A percentile compares a stretch with the other conserved stretches of the same genome.
These are phyloP conservation scores for Hedychridium roseum DNA, from an alignment of 2,888 invertebrate species.

Conservation along the genomic window DNA sequence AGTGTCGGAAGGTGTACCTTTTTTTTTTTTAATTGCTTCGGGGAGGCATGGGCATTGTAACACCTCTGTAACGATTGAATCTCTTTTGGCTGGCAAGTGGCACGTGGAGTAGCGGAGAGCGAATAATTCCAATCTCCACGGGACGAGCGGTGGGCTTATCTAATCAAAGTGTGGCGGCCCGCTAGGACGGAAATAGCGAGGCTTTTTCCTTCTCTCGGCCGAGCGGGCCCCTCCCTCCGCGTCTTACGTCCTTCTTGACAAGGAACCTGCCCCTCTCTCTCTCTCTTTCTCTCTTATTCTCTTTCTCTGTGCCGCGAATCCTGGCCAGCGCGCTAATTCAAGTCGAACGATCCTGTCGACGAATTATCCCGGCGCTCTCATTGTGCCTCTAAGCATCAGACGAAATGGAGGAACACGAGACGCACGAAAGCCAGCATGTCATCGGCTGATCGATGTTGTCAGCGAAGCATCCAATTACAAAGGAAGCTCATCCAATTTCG, in stretches of 20 bases:
- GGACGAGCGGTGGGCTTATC: conserved; percentile 46
- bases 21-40: too few species aligned
- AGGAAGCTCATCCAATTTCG: conserved; percentile 42
- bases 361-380: too few species aligned
- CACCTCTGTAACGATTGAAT: neutral
- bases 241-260: conserved; percentile 43
- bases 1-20: too few species aligned
- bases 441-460: conserved; percentile 1
- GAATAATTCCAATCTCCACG: conserved; percentile 40
- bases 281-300: neutral
- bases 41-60: too few species aligned
- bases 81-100: neutral
- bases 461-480: conserved; percentile 35
- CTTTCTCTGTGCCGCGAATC: neutral
- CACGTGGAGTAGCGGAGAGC: conserved; percentile 4
- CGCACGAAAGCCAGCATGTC: too few species aligned
- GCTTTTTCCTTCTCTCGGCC: conserved; percentile 51
- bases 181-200: conserved; percentile 54
- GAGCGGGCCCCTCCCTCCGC: conserved; percentile 37
- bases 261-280: neutral
- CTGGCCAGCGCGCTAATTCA: too few species aligned
- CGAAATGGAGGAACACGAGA: neutral
- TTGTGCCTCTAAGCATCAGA: neutral
- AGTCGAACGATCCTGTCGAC: too few species aligned
- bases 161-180: conserved; percentile 49